Base-by-base conservation (phyloP, 2,797 vertebrate species). In the Pseudotriccus pelzelni region DNA sequence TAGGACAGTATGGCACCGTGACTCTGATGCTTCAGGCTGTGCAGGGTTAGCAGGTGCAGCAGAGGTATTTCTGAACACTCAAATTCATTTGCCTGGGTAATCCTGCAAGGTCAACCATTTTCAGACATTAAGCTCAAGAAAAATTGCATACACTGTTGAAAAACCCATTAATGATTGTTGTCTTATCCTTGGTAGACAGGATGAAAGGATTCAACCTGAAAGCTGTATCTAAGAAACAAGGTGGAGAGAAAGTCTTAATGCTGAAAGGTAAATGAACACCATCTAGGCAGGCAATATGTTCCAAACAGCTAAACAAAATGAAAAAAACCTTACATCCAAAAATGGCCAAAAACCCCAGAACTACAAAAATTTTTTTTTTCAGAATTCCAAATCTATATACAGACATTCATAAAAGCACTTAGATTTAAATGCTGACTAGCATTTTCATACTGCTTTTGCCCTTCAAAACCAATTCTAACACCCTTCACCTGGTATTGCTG, bases 41-140 rank as follows among this genome's bases (percentile, higher is more conserved):
- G 1, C 1, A 0, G 63, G 52, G 52, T 66, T 64, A 87, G 34
- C 44, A 84, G 37, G 28, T 37, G 46, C 43, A 67, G 32, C 10
- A 66, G 18, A 77, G 21, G 10, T 27, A 55, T 46, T 90, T 90
- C 67, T 63, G 60, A 89, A 87, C 77, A 60, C 41, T 77, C 84
- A 75, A n/a, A 64, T 37, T 75, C 24, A 50, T 36, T 92, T 86
- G 58, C 73, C 73, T 58, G 43, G 18, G 56, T 87, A 69, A 49
- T 74, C 74, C 70, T 49, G 56, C 46, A 74, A 74, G 24, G 55
- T 18, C 80, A 66, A 82, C 30, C 19, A 49, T 24, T 60, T 89
- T 53, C 75, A 91, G 56, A 49, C 22, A 46, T 3, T 37, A 60
- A 27, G 20, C 6, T 67, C 12, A 68, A 46, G 21, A 82, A 87